Conservation (phyloP, 2,797 vertebrate species). For the Monodelphis domestica region DNA sequence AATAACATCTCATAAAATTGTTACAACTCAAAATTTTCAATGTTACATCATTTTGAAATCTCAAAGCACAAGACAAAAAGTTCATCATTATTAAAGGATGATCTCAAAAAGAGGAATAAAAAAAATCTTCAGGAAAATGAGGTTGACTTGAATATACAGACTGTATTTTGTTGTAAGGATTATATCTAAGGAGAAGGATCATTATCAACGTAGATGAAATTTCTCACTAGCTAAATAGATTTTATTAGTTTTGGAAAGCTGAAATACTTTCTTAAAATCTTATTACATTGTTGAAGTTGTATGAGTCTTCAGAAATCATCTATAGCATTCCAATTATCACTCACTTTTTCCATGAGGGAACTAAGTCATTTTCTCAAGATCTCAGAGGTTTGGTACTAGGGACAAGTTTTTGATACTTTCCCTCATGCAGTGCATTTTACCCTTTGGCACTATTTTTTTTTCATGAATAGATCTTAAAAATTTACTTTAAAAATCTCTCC, state of each 20-base stretch:
- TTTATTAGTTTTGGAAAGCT: not conserved
- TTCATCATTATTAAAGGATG: not conserved
- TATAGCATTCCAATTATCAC: not conserved
- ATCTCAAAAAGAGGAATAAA: not conserved
- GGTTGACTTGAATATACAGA: not conserved
- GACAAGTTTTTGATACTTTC: not conserved
- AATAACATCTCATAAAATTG: not conserved
- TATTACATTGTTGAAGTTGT: not conserved
- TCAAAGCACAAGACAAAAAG: not conserved
- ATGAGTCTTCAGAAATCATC: not conserved
- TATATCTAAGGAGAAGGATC: not conserved
- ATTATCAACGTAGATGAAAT: not conserved
- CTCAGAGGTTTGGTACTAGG: not conserved
- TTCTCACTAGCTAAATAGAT: not conserved
- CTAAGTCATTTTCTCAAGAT: not conserved
- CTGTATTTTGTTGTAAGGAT: not conserved
- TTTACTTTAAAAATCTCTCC: not conserved
- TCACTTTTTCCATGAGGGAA: not conserved
- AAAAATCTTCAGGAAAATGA: not conserved
- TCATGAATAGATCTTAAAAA: not conserved
- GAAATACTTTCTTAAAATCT: not conserved
- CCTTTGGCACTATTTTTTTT: not conserved
- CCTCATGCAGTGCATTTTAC: not conserved
- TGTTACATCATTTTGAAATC: not conserved
- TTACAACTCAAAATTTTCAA: not conserved